Base-by-base conservation (phyloP, 2,113 vertebrate genomes). In the Nothobranchius furzeri region DNA sequence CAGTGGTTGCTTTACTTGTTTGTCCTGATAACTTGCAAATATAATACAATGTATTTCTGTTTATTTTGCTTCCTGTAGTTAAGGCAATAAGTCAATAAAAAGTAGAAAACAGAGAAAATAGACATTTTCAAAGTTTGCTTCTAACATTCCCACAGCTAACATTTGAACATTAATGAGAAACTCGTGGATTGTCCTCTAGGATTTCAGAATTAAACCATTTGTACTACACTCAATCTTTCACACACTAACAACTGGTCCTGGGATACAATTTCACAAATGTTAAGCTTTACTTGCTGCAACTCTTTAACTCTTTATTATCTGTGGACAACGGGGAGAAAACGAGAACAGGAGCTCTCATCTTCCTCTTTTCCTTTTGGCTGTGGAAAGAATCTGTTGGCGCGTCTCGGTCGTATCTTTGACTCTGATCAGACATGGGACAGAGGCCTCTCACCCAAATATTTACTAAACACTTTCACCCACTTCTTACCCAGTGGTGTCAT, bases 381-480 rank as follows among this genome's bases (percentile, higher is more conserved):
- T 64, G 76, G 84, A 91, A 90, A 85, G 76, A 87, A 86, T 89
- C 56, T 62, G 42, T 55, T 48, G 7, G 30, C 57, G 45, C 46
- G 35, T 36, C 8, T 13, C 17, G 54, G n/a, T 42, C 20, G 3
- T 53, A 70, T 68, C 79, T 85, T 81, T 85, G 68, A 63, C 81
- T 67, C 71, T 48, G 46, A 49, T 80, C 86, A 69, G 73, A 68
- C 9, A 1, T n/a, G 36, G 17, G 59, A 76, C 68, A 82, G 73
- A 62, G 69, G 17, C 40, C 70, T 43, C 35, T 63, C 15, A 55
- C 78, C 48, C 37, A 70, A 73, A 79, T 84, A 72, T 83, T 87
- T 89, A 64, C 73, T 45, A 60, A 69, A 59, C 57, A 69, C 86
- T 88, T 81, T 91, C 82, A 75, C 86, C 86, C 69, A 88, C 79